These are phyloP conservation scores for Thereva nobilitata DNA, from an alignment of 2,888 invertebrate species.

Conservation along the genomic window DNA sequence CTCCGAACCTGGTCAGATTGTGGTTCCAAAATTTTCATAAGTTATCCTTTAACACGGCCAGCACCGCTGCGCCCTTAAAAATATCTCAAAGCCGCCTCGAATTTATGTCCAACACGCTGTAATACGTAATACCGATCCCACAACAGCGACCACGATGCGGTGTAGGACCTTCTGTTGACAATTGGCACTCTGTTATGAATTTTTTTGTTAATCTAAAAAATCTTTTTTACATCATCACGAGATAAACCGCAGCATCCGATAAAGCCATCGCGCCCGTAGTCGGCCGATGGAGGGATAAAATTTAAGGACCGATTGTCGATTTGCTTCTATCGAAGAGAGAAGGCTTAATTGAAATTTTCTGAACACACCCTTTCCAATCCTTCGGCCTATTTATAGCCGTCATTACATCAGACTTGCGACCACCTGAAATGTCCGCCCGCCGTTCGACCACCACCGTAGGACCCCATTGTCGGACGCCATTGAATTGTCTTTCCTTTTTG, in stretches of 20 bases:
- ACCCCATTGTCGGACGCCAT: not conserved
- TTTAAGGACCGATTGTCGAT: not conserved
- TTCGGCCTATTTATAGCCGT: slow-evolving; percentile 6
- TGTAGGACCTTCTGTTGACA: slow-evolving; percentile 44
- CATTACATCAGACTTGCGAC: not conserved
- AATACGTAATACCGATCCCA: slow-evolving; percentile 43
- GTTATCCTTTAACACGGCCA: too few species aligned
- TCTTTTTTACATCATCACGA: not conserved
- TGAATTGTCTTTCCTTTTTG: not conserved
- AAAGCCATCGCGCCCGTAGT: slow-evolving; percentile 4
- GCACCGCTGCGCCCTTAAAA: slow-evolving; percentile 5
- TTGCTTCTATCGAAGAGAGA: not conserved
- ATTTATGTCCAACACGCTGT: slow-evolving; percentile 47
- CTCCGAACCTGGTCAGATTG: too few species aligned
- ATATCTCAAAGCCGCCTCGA: slow-evolving; percentile 38
- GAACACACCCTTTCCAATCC: slow-evolving; percentile 19
- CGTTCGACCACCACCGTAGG: too few species aligned
- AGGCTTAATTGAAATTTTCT: slow-evolving; percentile 31
- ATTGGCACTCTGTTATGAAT: slow-evolving; percentile 40
- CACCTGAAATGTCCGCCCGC: slow-evolving; percentile 17
- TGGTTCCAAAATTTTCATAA: too few species aligned
- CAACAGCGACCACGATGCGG: slow-evolving; percentile 45
- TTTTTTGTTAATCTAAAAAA: slow-evolving; percentile 17
- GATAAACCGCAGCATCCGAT: slow-evolving; percentile 1
- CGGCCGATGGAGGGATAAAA: slow-evolving; percentile 1